Base-by-base conservation (phyloP, 2,888 invertebrate genomes). In the Galerucella pusilla region DNA sequence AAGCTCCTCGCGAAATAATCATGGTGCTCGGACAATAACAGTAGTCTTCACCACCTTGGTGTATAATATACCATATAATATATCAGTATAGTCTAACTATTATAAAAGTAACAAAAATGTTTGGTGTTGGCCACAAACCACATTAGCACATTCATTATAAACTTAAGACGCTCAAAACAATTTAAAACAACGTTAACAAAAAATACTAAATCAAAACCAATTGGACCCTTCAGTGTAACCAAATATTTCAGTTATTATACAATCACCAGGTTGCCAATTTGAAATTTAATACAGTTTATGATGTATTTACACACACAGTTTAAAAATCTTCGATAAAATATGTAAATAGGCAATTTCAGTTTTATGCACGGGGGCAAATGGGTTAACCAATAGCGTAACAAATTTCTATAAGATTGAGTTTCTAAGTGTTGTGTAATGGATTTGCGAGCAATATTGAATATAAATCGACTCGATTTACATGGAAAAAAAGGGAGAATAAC, bases 401-500 rank as follows among this genome's bases (percentile, higher is more conserved):
- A 71, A 71, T 64, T 70, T 70, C 70, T 61, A 54, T 63, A 63
- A 71, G 54, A 71, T 71, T 75, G 75, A 74, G 74, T 75, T 76
- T 71, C 52, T 76, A 77, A 80, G 78, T 80, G 77, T 71, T 54
- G 54, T 11, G 52, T 71, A 78, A 79, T 80, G 66, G 77, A 74
- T 75, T 79, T 79, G 76, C 52, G 52, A 68, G 75, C 75, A 77
- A 77, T 77, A 77, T 77, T 81, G 81, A 78, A 81, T 79, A 81
- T 81, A 81, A 81, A 81, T 81, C 73, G 80, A 78, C 79, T 81
- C 77, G 78, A 80, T 79, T 78, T 79, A 71, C 77, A 77, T 77
- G 64, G 64, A 64, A 70, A 45, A 63, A 20, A 54, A 25, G 70
- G 63, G 42, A 42, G 57, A 57, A 57, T n/a, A n/a, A n/a, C 52